Evolutionary conservation across 2,113 vertebrate species (phyloP).

Genomic region (Salvelinus sp.): DNA sequence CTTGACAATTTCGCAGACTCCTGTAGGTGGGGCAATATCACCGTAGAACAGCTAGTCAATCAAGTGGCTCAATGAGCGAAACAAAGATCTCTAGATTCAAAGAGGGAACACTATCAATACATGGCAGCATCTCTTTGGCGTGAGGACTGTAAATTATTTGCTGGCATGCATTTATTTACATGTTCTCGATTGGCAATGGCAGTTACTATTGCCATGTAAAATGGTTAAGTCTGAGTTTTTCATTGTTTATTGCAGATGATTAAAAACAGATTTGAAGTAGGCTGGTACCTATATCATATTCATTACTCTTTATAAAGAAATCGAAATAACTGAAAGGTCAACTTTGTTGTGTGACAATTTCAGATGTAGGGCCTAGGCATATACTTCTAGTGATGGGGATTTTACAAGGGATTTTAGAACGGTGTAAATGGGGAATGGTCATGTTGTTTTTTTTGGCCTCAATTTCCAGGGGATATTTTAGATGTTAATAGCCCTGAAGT

Average conservation of each 20-base stretch:
- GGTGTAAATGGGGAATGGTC: slow-evolving; percentile 60
- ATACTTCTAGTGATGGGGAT: slow-evolving; percentile 33
- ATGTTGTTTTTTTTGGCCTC: slow-evolving; percentile 76
- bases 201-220: no score
- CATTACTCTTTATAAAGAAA: no score
- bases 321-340: no score
- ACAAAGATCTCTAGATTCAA: slow-evolving; percentile 51
- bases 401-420: neutral
- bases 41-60: slow-evolving; percentile 43
- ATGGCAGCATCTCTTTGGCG: no score
- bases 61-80: slow-evolving; percentile 56
- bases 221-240: no score
- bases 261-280: no score
- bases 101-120: no score
- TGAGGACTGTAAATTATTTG: no score
- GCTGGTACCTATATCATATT: no score
- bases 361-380: neutral
- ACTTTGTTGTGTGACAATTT: neutral
- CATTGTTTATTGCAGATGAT: no score
- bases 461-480: slow-evolving; percentile 94
- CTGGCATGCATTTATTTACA: no score
- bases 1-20: slow-evolving; percentile 40
- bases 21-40: slow-evolving; percentile 57
- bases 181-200: no score
- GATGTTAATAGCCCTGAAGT: slow-evolving; percentile 90